A percentile compares a stretch with the other conserved stretches of the same genome.
These are phyloP conservation scores for Drosophila kepulauana DNA, from an alignment of 1,140 invertebrate genomes.

Conservation along the genomic window DNA sequence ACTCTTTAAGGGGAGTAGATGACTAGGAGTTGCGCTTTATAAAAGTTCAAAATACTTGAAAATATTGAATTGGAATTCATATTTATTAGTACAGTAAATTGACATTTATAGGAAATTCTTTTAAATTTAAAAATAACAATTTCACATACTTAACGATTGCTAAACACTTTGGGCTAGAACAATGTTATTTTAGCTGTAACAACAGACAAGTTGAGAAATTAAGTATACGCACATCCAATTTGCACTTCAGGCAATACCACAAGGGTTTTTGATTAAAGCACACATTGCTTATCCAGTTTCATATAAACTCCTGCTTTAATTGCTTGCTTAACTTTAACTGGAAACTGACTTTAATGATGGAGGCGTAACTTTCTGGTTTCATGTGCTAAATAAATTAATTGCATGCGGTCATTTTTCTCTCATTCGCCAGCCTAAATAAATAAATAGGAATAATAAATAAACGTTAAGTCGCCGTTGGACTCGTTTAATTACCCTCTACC, in stretches of 20 bases:
- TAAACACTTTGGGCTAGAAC: no score
- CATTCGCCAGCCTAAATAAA: conserved; percentile 15
- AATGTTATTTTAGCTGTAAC: no score
- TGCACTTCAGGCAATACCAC: neutral
- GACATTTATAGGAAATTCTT: no score
- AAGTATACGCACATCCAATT: neutral
- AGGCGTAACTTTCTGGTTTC: neutral
- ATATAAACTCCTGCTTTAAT: neutral
- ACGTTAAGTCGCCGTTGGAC: neutral
- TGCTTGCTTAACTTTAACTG: neutral
- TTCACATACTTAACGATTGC: no score
- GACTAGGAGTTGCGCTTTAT: neutral
- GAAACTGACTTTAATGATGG: conserved; percentile 5
- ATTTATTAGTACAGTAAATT: no score
- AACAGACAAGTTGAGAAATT: neutral
- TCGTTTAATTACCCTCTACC: neutral
- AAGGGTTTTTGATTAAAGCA: neutral
- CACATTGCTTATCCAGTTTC: neutral
- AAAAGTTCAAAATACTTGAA: neutral
- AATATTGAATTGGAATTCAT: no score
- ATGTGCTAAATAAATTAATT: conserved; percentile 20
- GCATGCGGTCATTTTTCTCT: neutral
- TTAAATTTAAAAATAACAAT: no score
- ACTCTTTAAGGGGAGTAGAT: neutral
- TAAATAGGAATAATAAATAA: conserved; percentile 12